A percentile compares a stretch with the other conserved stretches of the same genome.
These are phyloP conservation scores for Sialia sialis DNA, from an alignment of 2,113 vertebrate genomes.

Conservation along the genomic window DNA sequence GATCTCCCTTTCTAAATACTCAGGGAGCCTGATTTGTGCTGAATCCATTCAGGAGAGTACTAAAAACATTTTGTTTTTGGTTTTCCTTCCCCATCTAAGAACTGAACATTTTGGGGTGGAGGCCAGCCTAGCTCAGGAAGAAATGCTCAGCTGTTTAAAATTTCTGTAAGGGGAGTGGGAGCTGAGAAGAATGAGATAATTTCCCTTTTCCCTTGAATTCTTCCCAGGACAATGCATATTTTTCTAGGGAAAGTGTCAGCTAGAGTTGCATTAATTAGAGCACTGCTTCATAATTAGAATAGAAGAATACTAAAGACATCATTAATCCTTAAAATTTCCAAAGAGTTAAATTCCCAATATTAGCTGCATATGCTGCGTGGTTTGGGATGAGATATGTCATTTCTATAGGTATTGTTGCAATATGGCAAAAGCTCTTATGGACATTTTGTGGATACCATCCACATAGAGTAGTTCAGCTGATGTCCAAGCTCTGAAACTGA, in stretches of 20 bases:
- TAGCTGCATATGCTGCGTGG: not conserved
- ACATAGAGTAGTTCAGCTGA: not conserved
- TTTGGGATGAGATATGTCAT: not conserved
- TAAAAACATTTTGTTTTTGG: slow-evolving; percentile 8
- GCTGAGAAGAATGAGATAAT: not conserved
- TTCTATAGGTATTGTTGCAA: not conserved
- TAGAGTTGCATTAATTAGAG: not conserved
- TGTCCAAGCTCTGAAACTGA: not conserved
- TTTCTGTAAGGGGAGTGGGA: not conserved
- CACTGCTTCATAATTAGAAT: not conserved
- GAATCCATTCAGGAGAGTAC: not conserved
- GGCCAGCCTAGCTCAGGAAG: not conserved
- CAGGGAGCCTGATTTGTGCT: not conserved
- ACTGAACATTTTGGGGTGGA: not conserved
- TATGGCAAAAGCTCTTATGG: not conserved
- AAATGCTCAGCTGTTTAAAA: not conserved
- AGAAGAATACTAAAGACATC: not conserved
- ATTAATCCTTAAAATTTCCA: not conserved
- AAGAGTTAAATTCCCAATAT: not conserved
- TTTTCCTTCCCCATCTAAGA: slow-evolving; percentile 27
- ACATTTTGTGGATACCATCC: not conserved
- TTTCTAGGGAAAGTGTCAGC: not conserved
- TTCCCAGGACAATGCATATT: not conserved
- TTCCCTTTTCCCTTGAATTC: not conserved
- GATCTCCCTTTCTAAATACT: not conserved